Evolutionary conservation across 1,140 invertebrate species (phyloP), one percentile per base, ranked within the genome.

Genomic region (Cryptotermes secundus): DNA sequence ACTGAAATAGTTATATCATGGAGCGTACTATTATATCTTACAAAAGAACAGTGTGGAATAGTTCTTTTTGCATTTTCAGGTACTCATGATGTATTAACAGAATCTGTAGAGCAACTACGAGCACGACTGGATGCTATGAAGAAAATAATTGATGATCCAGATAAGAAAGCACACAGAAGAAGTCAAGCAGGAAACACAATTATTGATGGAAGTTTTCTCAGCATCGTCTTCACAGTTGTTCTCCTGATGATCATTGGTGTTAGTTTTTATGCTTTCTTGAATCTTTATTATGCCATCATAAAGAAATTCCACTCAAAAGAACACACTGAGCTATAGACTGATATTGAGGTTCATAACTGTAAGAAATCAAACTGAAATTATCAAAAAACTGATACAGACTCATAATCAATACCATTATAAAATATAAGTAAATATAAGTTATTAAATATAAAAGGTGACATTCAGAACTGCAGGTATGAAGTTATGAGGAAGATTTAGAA

Each of bases 201-300:
- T 86, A 96, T 96, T 72, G 95, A 96, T 87, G 95, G 94, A 0
- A 95, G 94, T 87, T 96, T 96, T 87, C 89, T 96, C 0, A 95
- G 95, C 85, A 92, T 95, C 86, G 95, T 96, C 34, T 96, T 97
- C 87, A 93, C 92, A 9, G 92, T 93, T 2, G 95, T 95, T 2
- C 90, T 97, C 6, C 86, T 94, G 7, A 92, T 96, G n/a, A 96
- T 96, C 79, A 87, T 96, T 2, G 93, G 93, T 85, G 95, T 96
- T 81, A 96, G 95, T 79, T 91, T 94, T 3, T 96, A 96, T 87
- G 95, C 95, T 0, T 97, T 96, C 88, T 96, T 96, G 86, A 96
- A 95, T 89, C 90, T 97, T 0, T 96, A 96, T 87, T 91, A 93
- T 86, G 95, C 96, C 14, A 94, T 96, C 53, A 88, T 96, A 2